Conservation (phyloP, 2,113 vertebrate species). For the Atrichornis clamosus region DNA sequence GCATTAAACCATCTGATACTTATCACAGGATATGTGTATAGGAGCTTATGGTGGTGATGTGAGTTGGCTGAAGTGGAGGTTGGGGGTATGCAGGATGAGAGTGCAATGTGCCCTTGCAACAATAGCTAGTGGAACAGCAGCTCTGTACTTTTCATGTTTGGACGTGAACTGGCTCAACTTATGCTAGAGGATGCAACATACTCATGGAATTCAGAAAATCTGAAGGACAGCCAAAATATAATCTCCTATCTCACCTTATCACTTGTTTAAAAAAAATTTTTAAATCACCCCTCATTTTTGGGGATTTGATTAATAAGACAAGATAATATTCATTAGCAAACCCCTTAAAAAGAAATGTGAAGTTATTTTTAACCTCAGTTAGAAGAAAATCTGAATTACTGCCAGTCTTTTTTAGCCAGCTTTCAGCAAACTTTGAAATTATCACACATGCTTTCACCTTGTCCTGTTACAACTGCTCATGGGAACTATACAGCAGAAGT, state of each 20-base stretch:
- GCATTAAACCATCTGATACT: background rate
- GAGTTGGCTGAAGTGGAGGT: background rate
- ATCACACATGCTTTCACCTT: background rate
- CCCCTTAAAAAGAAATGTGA: background rate
- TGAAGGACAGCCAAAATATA: background rate
- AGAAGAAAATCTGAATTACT: background rate
- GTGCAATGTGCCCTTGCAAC: background rate
- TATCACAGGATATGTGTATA: rapidly evolving
- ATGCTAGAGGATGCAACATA: background rate
- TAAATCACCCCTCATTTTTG: background rate
- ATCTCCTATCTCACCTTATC: background rate
- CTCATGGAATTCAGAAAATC: background rate
- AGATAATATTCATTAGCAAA: background rate
- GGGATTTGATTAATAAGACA: background rate
- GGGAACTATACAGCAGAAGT: background rate
- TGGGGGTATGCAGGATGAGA: background rate
- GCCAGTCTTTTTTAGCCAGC: background rate
- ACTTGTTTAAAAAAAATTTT: background rate
- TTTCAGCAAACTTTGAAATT: background rate
- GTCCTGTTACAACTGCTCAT: background rate
- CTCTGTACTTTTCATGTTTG: background rate
- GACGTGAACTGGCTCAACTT: background rate
- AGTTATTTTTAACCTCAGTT: background rate
- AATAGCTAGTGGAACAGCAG: background rate
- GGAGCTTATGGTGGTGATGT: background rate